These are phyloP conservation scores for Acridotheres tristis DNA, from an alignment of 2,797 vertebrate species.

Conservation along the genomic window DNA sequence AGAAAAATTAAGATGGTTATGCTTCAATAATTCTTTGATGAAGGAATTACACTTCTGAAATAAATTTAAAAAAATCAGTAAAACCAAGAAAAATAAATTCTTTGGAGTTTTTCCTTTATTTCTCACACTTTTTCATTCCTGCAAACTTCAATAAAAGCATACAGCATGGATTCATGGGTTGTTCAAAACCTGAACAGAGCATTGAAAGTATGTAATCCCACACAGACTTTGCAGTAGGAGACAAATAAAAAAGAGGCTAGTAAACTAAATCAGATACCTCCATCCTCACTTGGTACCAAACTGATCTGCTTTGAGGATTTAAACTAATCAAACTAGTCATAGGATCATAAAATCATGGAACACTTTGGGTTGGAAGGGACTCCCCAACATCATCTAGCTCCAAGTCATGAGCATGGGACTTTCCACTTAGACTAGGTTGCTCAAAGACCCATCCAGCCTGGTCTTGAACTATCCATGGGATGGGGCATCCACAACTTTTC, in stretches of 20 bases:
- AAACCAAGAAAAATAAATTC: not conserved
- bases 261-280: not conserved
- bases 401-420: not conserved
- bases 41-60: not conserved
- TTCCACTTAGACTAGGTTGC: not conserved
- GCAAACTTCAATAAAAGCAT: not conserved
- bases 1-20: not conserved
- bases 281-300: not conserved
- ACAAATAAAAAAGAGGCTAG: fast-evolving
- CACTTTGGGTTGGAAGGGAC: not conserved
- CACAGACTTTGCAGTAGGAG: not conserved
- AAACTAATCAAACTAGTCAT: not conserved
- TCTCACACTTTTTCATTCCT: not conserved
- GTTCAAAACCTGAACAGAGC: not conserved
- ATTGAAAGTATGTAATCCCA: not conserved
- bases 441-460: not conserved
- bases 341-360: not conserved
- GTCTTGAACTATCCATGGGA: not conserved
- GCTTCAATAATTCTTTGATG: not conserved
- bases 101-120: not conserved
- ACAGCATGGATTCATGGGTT: not conserved
- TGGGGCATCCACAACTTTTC: not conserved
- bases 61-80: not conserved
- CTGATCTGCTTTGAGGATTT: not conserved
- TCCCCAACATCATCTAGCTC: not conserved